Conservation (phyloP, 1,140 invertebrate genomes). For the Pseudomyrmex concolor region DNA sequence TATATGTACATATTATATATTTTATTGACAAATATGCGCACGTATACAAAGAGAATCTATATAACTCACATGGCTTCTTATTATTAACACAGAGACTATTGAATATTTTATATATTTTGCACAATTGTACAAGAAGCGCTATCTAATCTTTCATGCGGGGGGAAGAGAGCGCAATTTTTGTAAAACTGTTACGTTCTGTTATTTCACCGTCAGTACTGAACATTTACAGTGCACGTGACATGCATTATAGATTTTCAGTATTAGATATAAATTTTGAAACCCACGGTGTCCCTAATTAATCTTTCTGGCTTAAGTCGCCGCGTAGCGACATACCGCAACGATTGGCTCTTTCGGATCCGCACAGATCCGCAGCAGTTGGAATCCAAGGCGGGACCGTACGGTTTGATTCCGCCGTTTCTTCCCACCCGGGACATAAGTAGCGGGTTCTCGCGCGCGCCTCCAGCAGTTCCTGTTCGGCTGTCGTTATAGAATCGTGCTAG, state of each 20-base stretch:
- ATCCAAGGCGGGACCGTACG: slow-evolving; percentile 55
- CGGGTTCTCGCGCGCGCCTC: slow-evolving; percentile 74
- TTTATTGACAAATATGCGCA: background rate
- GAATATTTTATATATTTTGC: background rate
- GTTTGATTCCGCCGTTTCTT: slow-evolving; percentile 68
- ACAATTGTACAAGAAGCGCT: background rate
- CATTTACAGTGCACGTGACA: no score
- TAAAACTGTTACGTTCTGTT: no score
- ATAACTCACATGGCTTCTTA: background rate
- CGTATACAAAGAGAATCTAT: background rate
- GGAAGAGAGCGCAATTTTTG: no score
- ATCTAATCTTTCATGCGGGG: slow-evolving; percentile 12
- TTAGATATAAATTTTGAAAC: no score
- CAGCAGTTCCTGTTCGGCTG: slow-evolving; percentile 76
- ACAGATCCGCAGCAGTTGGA: slow-evolving; percentile 46
- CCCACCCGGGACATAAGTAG: slow-evolving; percentile 76
- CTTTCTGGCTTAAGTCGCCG: slow-evolving; percentile 11
- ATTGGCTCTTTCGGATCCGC: slow-evolving; percentile 44
- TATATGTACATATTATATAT: background rate
- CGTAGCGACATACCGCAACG: background rate
- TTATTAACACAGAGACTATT: background rate
- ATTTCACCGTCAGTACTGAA: no score
- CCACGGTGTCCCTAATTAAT: slow-evolving; percentile 18
- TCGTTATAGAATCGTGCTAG: slow-evolving; percentile 61
- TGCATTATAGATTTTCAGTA: no score